A percentile compares a stretch with the other conserved stretches of the same genome.
phyloP scores from a whole-genome alignment of 2,113 vertebrate genomes.

The Mugil cephalus region DNA sequence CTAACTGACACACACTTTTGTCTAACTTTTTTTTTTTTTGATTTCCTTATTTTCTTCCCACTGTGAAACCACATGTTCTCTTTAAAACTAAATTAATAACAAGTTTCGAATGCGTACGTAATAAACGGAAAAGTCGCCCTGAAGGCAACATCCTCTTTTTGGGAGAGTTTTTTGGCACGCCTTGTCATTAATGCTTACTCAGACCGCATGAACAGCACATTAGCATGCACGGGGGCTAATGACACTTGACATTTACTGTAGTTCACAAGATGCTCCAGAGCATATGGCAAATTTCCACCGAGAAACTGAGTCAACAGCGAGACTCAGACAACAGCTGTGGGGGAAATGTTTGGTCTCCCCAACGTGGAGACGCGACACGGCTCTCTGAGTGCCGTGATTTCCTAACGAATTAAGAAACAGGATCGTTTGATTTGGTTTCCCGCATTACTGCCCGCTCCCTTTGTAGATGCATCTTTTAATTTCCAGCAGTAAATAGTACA shows the following conservation, averaged over 20 bases:
- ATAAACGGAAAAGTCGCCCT: constrained; percentile 29
- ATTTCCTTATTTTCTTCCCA: neutral
- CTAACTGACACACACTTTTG: constrained; percentile 13
- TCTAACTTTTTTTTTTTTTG: constrained; percentile 33
- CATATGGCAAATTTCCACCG: constrained; percentile 73
- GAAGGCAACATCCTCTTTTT: constrained; percentile 48
- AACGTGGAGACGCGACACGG: constrained; percentile 33
- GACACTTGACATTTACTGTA: constrained; percentile 79
- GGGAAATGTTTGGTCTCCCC: constrained; percentile 44
- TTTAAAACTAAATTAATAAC: constrained; percentile 28
- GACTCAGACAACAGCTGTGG: constrained; percentile 59
- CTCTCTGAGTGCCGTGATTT: constrained; percentile 13
- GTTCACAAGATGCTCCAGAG: constrained; percentile 75
- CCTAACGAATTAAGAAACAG: constrained; percentile 3
- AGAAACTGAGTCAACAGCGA: constrained; percentile 73
- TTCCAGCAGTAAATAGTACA: constrained; percentile 17
- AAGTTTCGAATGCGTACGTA: constrained; percentile 27
- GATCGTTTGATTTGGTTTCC: constrained; percentile 4
- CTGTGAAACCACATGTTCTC: constrained; percentile 13
- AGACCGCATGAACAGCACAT: constrained; percentile 66
- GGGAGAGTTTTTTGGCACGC: constrained; percentile 21
- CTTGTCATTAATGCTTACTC: constrained; percentile 58
- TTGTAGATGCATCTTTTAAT: neutral
- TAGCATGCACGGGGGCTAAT: constrained; percentile 70
- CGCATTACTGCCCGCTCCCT: neutral